Percentiles rank a stretch among this genome's conserved stretches.
These are phyloP conservation scores for Medauroidea extradentata DNA, from an alignment of 1,140 invertebrate species.

Conservation along the genomic window DNA sequence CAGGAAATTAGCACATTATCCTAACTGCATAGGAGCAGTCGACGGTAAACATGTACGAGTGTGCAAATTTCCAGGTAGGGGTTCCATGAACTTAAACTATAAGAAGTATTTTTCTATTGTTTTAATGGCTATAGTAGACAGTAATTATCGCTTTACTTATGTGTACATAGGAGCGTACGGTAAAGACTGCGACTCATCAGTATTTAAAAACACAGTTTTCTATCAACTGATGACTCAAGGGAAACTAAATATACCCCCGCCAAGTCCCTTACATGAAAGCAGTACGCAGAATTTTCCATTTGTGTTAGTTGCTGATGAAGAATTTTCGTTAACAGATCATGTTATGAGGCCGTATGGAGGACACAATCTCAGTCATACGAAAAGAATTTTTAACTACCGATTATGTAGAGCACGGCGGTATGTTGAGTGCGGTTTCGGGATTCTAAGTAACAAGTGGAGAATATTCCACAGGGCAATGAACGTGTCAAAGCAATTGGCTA, in stretches of 20 bases:
- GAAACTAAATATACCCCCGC: constrained; percentile 3
- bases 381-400: too few species aligned
- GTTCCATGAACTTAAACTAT: constrained; percentile 36
- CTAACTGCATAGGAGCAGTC: constrained; percentile 21
- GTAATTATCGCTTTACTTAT: constrained; percentile 25
- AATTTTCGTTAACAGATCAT: constrained; percentile 32
- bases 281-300: constrained; percentile 25
- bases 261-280: background rate
- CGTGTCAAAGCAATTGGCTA: too few species aligned
- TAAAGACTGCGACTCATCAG: constrained; percentile 36
- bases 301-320: constrained; percentile 43
- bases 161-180: constrained; percentile 40
- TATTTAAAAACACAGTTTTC: constrained; percentile 30
- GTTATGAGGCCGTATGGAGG: constrained; percentile 40
- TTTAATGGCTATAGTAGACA: constrained; percentile 39
- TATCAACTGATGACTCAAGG: background rate
- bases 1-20: background rate
- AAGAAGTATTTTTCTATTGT: constrained; percentile 36
- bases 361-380: constrained; percentile 23
- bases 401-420: too few species aligned
- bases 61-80: constrained; percentile 21
- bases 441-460: too few species aligned
- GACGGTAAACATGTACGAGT: constrained; percentile 38
- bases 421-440: too few species aligned
- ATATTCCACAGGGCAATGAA: too few species aligned